Percentiles rank a stretch among this genome's conserved stretches.
phyloP scores from a whole-genome alignment of 2,113 vertebrate genomes.

The Gymnogyps californianus region DNA sequence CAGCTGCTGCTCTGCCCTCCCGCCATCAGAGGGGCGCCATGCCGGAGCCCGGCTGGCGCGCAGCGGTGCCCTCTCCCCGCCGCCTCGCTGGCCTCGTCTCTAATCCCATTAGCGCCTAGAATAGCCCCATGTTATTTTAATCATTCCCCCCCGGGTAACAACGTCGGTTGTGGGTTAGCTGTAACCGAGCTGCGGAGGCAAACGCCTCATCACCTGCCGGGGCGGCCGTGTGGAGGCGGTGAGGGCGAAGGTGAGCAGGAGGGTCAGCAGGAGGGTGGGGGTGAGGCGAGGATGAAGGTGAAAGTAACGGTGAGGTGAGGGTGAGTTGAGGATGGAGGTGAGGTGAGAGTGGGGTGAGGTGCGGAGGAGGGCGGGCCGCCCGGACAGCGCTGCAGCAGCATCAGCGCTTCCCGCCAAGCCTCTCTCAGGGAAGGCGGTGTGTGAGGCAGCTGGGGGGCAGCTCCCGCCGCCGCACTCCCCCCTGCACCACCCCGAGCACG shows the following conservation, averaged over 20 bases:
- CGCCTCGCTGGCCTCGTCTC: background rate
- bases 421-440: background rate
- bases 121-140: slow-evolving; percentile 13
- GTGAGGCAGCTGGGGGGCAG: background rate
- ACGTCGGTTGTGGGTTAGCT: background rate
- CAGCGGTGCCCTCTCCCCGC: background rate
- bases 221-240: background rate
- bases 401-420: background rate
- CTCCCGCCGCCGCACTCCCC: background rate
- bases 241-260: background rate
- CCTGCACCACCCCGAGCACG: background rate
- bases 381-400: background rate
- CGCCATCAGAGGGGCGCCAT: slow-evolving; percentile 37
- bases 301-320: background rate
- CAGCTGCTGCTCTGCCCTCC: slow-evolving; percentile 11
- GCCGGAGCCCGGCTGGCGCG: background rate
- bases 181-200: background rate
- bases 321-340: background rate
- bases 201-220: background rate
- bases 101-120: slow-evolving; percentile 83
- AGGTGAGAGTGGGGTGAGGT: background rate
- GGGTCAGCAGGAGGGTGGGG: background rate
- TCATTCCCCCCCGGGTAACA: background rate
- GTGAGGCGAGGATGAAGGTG: background rate
- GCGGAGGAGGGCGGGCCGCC: background rate